Evolutionary conservation across 2,888 invertebrate genomes (phyloP), one percentile per base, ranked within the genome.

Genomic region (Caenorhabditis sp.): DNA sequence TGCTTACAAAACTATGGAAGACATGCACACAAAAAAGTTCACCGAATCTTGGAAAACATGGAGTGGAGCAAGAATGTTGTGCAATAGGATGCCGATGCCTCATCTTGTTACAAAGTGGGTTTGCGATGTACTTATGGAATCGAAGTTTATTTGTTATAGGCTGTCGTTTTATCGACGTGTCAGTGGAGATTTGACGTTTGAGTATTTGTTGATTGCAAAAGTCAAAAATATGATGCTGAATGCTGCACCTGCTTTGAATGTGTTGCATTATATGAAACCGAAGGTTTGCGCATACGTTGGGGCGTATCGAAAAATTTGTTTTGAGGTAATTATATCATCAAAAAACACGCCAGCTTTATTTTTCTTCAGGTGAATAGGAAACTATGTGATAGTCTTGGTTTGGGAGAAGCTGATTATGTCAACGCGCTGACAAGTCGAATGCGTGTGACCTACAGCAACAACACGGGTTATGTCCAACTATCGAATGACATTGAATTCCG

Each of bases 1-100:
- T 59, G 81, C 81, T 0, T 83, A 79, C 59, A 80, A 83, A 59
- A 83, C 83, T 4, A 80, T 83, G 83, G 83, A 82, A 50, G 76
- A 80, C 59, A 83, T 83, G 83, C 78, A 82, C 58, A 80, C 75
- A 7, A 61, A 58, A 20, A 70, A 73, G 25, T 83, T 83, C 59
- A 78, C 79, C 8, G 63, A 27, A 4, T 76, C 69, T 59, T 83
- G 83, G 83, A 83, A 83, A 59, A 83, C 83, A 8, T 83, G 83
- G 83, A 80, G 81, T 20, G 83, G 83, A n/a, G 83, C 81, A 20
- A 61, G 83, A n/a, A 77, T 80, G 68, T 60, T 83, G 20, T 80
- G 75, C 50, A 73, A 65, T 27, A 43, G 65, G 53, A 72, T 83
- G 70, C 83, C 81, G 1, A 54, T 70, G 0, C 69, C 76, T 23